Conservation (phyloP, 2,113 vertebrate genomes). For the Sminthopsis crassicaudata region DNA sequence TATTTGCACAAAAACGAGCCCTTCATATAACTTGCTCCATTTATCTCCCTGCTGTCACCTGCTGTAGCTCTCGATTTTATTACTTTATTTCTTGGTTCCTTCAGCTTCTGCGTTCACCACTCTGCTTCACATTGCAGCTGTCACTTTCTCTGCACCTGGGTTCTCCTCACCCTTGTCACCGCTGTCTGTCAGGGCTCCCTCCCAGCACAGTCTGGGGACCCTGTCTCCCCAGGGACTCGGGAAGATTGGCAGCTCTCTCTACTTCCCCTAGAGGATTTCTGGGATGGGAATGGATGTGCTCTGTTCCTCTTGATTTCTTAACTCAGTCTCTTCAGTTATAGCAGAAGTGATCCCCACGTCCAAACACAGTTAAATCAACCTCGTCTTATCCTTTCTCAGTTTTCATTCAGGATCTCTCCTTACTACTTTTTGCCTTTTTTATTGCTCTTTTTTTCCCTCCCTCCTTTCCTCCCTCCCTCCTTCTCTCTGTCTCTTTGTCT, state of each 20-base stretch:
- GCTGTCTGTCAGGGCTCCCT: neutral
- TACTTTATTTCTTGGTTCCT: constrained; percentile 65
- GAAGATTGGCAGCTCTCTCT: constrained; percentile 10
- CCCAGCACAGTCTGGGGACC: neutral
- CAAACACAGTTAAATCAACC: neutral
- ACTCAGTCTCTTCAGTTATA: neutral
- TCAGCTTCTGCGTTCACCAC: constrained; percentile 8
- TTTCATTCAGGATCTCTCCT: constrained; percentile 56
- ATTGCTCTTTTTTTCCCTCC: neutral
- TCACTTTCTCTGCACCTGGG: neutral
- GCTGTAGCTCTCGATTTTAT: constrained; percentile 62
- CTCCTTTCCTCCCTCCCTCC: no score
- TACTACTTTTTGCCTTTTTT: neutral
- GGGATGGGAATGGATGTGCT: constrained; percentile 24
- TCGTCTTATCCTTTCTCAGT: neutral
- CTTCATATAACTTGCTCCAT: constrained; percentile 60
- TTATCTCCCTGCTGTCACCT: constrained; percentile 60
- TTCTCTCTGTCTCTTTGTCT: no score
- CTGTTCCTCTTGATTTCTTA: neutral
- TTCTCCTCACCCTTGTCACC: constrained; percentile 37
- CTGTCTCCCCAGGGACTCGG: constrained; percentile 12
- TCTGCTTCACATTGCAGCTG: constrained; percentile 46
- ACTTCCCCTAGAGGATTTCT: neutral
- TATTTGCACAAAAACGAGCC: constrained; percentile 73
- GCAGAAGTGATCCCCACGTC: constrained; percentile 54